Evolutionary conservation across 2,113 vertebrate genomes (phyloP), one percentile per base, ranked within the genome.

Genomic region (Micronisus gabar): DNA sequence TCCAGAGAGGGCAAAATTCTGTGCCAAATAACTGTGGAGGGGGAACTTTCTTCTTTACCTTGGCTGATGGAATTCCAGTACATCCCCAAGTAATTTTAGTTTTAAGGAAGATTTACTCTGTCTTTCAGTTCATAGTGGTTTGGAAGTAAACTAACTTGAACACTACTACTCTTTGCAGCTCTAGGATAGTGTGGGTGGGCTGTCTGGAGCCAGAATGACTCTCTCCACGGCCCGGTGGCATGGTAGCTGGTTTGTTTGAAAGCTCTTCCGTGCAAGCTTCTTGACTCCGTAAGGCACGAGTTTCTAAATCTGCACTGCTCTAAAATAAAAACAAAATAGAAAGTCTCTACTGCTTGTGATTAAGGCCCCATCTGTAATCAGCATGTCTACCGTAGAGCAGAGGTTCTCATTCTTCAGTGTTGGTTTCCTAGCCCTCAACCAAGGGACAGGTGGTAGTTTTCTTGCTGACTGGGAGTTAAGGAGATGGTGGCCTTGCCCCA

Each of bases 201-300:
- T 71, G 13, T 61, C 29, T 21, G 79, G 45, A 88, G 59, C 40
- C 50, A 79, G 55, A 62, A 79, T 34, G 50, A 52, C 36, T 40
- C 15, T 68, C 18, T 70, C 67, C 13, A 27, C 0, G 0, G n/a
- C 50, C 52, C 1, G 1, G n/a, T 43, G 53, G 16, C 38, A 83
- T 25, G 27, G 66, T 53, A 65, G 38, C 3, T 62, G 52, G 10
- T 75, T 80, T 76, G 32, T 90, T 81, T 81, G 48, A 68, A 72
- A 81, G 45, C 16, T 38, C 15, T 92, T 72, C 62, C 23, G 23
- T 6, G 34, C 17, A 58, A 70, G 19, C 16, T 86, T 83, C 41
- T 80, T 72, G 41, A 62, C 21, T 87, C n/a, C 15, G 3, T 25
- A 61, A 55, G 32, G 32, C 2, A 1, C 26, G 17, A 87, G 38